These are phyloP conservation scores for Sylvia atricapilla DNA, from an alignment of 2,113 vertebrate genomes.

Conservation along the genomic window DNA sequence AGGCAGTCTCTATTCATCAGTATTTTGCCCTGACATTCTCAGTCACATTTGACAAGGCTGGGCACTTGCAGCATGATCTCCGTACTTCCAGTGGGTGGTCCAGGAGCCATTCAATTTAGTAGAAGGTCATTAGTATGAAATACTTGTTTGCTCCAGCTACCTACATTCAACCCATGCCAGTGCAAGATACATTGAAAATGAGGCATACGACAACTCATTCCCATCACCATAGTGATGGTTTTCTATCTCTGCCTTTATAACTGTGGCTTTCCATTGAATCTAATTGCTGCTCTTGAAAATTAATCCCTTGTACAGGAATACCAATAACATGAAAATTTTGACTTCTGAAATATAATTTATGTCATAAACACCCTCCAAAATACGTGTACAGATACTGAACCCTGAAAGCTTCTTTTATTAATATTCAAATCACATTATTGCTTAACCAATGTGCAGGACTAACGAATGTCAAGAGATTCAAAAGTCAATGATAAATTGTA, in stretches of 20 bases:
- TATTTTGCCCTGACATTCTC: background rate
- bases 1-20: background rate
- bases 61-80: background rate
- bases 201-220: background rate
- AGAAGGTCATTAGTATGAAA: background rate
- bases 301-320: background rate
- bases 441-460: slow-evolving; percentile 54
- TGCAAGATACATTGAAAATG: background rate
- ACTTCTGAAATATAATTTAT: background rate
- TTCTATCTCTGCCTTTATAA: background rate
- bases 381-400: background rate
- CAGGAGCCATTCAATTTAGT: background rate
- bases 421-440: slow-evolving; percentile 32
- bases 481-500: slow-evolving; percentile 52
- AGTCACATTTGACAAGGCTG: background rate
- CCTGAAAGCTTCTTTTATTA: slow-evolving; percentile 51
- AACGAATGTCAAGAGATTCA: slow-evolving; percentile 51
- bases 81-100: background rate
- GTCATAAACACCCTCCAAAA: background rate
- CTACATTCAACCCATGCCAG: background rate
- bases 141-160: background rate
- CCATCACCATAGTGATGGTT: background rate
- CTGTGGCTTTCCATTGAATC: background rate
- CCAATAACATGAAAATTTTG: background rate
- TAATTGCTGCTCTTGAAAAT: background rate